phyloP scores from a whole-genome alignment of 1,140 invertebrate genomes.

The Drosophila sulfurigaster region DNA sequence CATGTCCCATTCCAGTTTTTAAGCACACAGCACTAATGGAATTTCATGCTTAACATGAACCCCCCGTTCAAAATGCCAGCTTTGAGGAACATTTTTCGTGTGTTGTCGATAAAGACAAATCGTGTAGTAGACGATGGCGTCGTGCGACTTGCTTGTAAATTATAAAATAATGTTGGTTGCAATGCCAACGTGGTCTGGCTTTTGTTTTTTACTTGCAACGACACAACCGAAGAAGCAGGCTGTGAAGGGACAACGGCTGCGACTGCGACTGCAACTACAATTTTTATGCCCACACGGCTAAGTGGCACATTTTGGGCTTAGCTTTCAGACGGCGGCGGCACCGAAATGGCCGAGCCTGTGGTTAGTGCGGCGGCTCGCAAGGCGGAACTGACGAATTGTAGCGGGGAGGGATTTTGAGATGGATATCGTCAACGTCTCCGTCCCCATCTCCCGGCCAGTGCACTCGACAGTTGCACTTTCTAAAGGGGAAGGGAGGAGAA shows the following conservation, averaged over 20 bases:
- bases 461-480: constrained; percentile 64
- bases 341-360: constrained; percentile 46
- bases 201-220: constrained; percentile 53
- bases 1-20: background rate
- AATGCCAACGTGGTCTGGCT: constrained; percentile 61
- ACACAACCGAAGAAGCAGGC: background rate
- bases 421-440: constrained; percentile 35
- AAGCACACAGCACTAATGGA: constrained; percentile 57
- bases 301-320: constrained; percentile 78
- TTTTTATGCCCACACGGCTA: constrained; percentile 72
- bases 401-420: background rate
- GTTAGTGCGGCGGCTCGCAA: constrained; percentile 48
- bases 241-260: constrained; percentile 3
- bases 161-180: constrained; percentile 79
- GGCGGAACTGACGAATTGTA: constrained; percentile 14
- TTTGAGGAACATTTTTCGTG: constrained; percentile 13
- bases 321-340: constrained; percentile 63
- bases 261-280: constrained; percentile 35
- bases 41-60: constrained; percentile 52
- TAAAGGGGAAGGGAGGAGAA: constrained; percentile 1
- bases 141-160: constrained; percentile 75
- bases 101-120: constrained; percentile 74
- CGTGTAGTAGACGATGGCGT: constrained; percentile 65
- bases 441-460: constrained; percentile 31
- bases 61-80: background rate